These are phyloP conservation scores for Machimus rusticus DNA, from an alignment of 2,888 invertebrate species.

Conservation along the genomic window DNA sequence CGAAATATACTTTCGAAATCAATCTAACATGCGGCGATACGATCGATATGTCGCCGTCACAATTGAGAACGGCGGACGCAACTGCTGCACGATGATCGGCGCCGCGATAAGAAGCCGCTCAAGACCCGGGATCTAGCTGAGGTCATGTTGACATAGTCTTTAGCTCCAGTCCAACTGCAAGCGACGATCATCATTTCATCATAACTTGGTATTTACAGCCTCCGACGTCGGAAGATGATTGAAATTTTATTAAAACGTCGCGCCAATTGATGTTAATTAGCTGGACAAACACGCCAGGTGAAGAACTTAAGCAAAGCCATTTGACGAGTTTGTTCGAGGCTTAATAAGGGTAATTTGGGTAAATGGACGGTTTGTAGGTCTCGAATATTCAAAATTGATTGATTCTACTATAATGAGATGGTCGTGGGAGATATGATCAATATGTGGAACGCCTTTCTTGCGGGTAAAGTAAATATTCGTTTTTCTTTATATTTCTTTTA, in stretches of 20 bases:
- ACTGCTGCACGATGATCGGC: background rate
- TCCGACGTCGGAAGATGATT: background rate
- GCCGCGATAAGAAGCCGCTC: background rate
- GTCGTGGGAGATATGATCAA: background rate
- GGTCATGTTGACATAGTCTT: conserved; percentile 5
- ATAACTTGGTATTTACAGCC: background rate
- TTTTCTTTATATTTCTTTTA: background rate
- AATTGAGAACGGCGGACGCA: background rate
- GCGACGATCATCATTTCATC: background rate
- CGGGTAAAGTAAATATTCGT: background rate
- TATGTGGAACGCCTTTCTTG: background rate
- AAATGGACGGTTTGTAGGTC: background rate
- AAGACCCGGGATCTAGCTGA: background rate
- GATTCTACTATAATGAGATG: background rate
- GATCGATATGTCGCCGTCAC: background rate
- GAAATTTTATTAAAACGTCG: background rate
- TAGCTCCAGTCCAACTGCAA: background rate
- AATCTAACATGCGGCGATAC: background rate
- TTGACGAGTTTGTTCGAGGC: background rate
- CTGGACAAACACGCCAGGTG: background rate
- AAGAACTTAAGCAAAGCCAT: background rate
- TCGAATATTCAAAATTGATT: background rate
- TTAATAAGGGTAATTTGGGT: background rate
- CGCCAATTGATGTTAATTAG: background rate
- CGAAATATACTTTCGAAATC: conserved; percentile 1